Base-by-base conservation (phyloP, 2,113 vertebrate species). In the Gymnogyps californianus region DNA sequence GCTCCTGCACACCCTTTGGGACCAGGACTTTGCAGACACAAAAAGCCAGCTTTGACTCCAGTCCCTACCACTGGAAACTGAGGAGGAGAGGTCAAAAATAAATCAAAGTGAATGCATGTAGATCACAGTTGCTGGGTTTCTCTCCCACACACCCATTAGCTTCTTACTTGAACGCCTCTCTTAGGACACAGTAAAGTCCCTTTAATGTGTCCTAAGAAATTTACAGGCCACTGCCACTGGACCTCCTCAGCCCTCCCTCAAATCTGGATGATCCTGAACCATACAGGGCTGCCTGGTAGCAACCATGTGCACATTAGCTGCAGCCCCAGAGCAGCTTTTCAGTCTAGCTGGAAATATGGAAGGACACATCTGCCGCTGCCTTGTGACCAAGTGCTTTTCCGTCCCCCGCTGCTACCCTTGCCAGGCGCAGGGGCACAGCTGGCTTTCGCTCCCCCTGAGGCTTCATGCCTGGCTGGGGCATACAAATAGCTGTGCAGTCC, bases 1-100 rank as follows among this genome's bases (percentile, higher is more conserved):
- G 3, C 17, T 71, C 32, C 22, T 7, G 0, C 19, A 55, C 16
- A 47, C 8, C 40, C 16, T 3, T 10, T 0, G 0, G 28, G 11
- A 81, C 21, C 21, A 93, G 46, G 49, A 65, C 25, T 57, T 64
- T 6, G 4, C 32, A 86, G 61, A 55, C 28, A 52, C 12, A 13
- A 32, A 77, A 87, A 62, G 6, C 0, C 34, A 36, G 22, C 32
- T 65, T 71, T 75, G 49, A 62, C 17, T 79, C 16, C 55, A 74
- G n/a, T 40, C 34, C 2, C 44, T 44, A 19, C 6, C 18, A 22
- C 57, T 24, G 32, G 28, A 76, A 91, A 65, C 29, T 44, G 36
- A 40, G 44, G 34, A 77, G 25, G 13, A 85, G 46, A 83, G n/a
- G 34, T 70, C 46, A 80, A 87, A 90, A 80, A 0, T 34, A n/a